Evolutionary conservation across 2,797 vertebrate genomes (phyloP), one percentile per base, ranked within the genome.

Genomic region (Ispidina lecontei): DNA sequence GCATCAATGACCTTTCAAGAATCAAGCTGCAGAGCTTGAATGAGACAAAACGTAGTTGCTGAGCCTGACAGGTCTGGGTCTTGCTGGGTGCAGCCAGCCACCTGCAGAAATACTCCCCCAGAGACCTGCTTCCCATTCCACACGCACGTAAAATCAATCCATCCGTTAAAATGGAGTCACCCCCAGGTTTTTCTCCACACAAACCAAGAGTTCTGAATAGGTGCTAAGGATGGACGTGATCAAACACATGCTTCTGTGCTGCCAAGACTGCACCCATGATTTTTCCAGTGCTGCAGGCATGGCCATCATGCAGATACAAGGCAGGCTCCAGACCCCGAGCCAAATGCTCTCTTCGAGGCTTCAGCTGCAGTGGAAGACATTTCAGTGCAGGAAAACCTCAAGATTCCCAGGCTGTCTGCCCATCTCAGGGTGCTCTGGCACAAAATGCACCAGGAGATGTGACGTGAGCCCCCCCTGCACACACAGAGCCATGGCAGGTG

Each of bases 131-230:
- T 92, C 69, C 70, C 68, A 68, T 55, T 78, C 71, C 51, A 79
- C 33, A 18, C 11, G 3, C 49, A 11, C 31, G 68, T 17, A 47
- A 93, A 79, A 35, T 85, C 39, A 88, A 85, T 28, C 84, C 31
- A 62, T 65, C 84, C 54, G 88, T 83, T 90, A 92, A 92, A 70
- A 95, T 76, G 88, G 91, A 95, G 86, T 74, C 93, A 68, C 29
- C 6, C 14, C 56, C 49, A 11, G 59, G 28, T 85, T 23, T 67
- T 67, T 26, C 35, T 33, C 77, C 6, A 0, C 4, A 54, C 12
- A 76, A 46, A 85, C 33, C 51, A 73, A 63, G 31, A 81, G 65
- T 22, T 55, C 60, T 60, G 63, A 71, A 41, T 3, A 86, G 87
- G 77, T 7, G 9, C 35, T 29, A 73, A 49, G 1, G 33, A 35